Conservation (phyloP, 2,888 invertebrate species). For the Microchrysa polita region DNA sequence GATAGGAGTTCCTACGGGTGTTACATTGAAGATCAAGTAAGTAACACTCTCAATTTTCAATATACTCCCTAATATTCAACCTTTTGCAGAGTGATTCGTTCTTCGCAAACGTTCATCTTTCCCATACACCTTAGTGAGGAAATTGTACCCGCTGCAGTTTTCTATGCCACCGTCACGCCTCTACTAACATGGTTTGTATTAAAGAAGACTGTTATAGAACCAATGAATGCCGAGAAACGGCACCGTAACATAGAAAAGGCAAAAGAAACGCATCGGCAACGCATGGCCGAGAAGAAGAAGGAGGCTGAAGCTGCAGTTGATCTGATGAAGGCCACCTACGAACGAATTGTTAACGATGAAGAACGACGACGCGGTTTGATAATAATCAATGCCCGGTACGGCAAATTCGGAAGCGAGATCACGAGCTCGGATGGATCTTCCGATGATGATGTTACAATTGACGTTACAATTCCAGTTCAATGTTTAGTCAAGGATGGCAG, state of each 20-base stretch:
- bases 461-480: slow-evolving; percentile 95
- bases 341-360: slow-evolving; percentile 83
- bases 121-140: slow-evolving; percentile 93
- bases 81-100: slow-evolving; percentile 77
- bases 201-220: slow-evolving; percentile 87
- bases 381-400: slow-evolving; percentile 85
- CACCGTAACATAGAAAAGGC: slow-evolving; percentile 83
- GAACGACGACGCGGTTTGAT: slow-evolving; percentile 84
- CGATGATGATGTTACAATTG: slow-evolving; percentile 69
- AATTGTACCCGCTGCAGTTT: slow-evolving; percentile 86
- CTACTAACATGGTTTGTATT: slow-evolving; percentile 81
- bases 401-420: slow-evolving; percentile 66
- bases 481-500: slow-evolving; percentile 93
- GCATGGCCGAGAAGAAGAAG: slow-evolving; percentile 79
- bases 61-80: slow-evolving; percentile 32
- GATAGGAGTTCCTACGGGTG: slow-evolving; percentile 87
- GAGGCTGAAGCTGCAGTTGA: slow-evolving; percentile 89
- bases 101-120: slow-evolving; percentile 87
- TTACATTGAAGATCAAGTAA: slow-evolving; percentile 87
- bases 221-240: slow-evolving; percentile 80
- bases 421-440: neutral
- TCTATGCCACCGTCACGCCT: slow-evolving; percentile 93
- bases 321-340: slow-evolving; percentile 90
- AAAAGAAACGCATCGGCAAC: slow-evolving; percentile 77
- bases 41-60: slow-evolving; percentile 51